Percentiles rank a stretch among this genome's conserved stretches.
Evolutionary conservation across 2,888 invertebrate genomes (phyloP).

Genomic region (Cheilosia soror): DNA sequence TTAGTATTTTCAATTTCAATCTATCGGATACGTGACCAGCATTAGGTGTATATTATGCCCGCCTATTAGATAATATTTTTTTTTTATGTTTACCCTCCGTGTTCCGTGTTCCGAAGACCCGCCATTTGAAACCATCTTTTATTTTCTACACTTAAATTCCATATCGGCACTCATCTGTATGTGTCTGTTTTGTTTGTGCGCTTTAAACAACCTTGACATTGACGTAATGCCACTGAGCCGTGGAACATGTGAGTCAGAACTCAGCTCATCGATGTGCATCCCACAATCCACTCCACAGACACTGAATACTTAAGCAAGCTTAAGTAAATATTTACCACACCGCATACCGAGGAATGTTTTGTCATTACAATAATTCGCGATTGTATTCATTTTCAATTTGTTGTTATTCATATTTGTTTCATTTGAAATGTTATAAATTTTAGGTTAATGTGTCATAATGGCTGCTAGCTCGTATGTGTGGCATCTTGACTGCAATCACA

Average conservation of each 20-base stretch:
- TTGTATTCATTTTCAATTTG: neutral
- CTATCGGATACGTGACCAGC: too few relatives aligned
- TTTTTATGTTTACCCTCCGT: neutral
- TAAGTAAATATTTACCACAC: neutral
- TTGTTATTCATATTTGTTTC: neutral
- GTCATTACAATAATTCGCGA: neutral
- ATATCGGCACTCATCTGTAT: constrained; percentile 25
- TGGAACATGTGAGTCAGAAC: constrained; percentile 57
- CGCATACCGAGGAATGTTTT: neutral
- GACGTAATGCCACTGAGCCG: constrained; percentile 63
- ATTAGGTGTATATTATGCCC: too few relatives aligned
- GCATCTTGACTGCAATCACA: too few relatives aligned
- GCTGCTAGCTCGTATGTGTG: too few relatives aligned
- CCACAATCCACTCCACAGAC: constrained; percentile 7
- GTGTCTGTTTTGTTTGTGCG: constrained; percentile 32
- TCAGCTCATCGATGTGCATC: constrained; percentile 64
- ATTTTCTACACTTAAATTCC: constrained; percentile 43
- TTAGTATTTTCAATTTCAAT: too few relatives aligned
- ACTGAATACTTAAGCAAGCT: neutral
- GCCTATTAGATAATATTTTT: neutral
- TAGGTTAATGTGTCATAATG: too few relatives aligned
- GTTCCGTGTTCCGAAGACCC: too few relatives aligned
- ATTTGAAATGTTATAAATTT: neutral
- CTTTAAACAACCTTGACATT: constrained; percentile 67
- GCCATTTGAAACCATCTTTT: constrained; percentile 30